phyloP scores from a whole-genome alignment of 2,888 invertebrate species.

The Eupithecia inturbata region DNA sequence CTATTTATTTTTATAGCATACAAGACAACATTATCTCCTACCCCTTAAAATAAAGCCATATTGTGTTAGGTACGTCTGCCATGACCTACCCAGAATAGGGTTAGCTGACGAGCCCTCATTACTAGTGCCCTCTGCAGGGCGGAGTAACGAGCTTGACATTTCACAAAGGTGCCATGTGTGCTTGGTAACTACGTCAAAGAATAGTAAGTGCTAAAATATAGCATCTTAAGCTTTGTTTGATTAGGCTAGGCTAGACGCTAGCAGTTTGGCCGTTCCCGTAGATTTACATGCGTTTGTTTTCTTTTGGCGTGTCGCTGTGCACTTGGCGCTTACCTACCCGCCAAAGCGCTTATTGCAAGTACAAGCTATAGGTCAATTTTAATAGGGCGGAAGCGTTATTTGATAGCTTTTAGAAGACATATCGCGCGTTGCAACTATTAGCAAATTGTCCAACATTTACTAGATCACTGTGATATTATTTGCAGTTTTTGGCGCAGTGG shows the following conservation, averaged over 20 bases:
- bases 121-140: slow-evolving; percentile 29
- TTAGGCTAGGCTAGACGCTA: background rate
- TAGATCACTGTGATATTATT: background rate
- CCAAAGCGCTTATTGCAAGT: background rate
- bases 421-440: background rate
- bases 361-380: background rate
- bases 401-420: background rate
- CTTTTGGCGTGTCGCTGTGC: background rate
- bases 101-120: slow-evolving; percentile 27
- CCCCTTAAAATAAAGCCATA: background rate
- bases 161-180: slow-evolving; percentile 20
- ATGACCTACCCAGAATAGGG: slow-evolving; percentile 22
- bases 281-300: background rate
- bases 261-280: background rate
- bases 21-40: background rate
- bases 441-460: background rate
- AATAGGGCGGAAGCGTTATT: background rate
- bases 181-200: background rate
- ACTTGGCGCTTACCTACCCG: background rate
- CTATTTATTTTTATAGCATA: background rate
- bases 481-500: background rate
- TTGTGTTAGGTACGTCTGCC: slow-evolving; percentile 18
- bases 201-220: background rate
- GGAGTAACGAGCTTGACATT: slow-evolving; percentile 44
- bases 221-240: background rate